Percentiles rank a stretch among this genome's conserved stretches.
Conservation (phyloP, 64 coral and sea anemone genomes). For the Actinia tenebrosa region DNA sequence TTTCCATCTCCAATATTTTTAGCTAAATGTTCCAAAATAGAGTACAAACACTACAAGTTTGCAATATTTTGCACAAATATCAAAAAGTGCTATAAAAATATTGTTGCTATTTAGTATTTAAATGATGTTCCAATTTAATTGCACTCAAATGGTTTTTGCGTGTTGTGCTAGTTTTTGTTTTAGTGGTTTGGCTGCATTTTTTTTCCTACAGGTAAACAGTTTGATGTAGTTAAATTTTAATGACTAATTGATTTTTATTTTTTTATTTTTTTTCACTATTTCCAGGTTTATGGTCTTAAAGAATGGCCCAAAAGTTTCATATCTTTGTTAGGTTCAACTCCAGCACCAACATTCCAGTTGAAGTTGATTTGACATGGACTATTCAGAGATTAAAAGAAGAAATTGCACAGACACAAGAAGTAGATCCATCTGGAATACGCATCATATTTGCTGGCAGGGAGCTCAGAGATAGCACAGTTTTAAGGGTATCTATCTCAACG, state of each 20-base stretch:
- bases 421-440: conserved; percentile 65
- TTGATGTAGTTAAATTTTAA: background rate
- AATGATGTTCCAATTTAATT: too few relatives aligned
- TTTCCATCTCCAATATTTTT: too few relatives aligned
- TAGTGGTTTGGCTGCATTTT: too few relatives aligned
- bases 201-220: too few relatives aligned
- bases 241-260: background rate
- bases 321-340: conserved; percentile 89
- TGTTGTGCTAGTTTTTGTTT: too few relatives aligned
- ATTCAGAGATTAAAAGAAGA: conserved; percentile 61
- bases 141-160: too few relatives aligned
- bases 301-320: conserved; percentile 26
- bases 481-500: conserved; percentile 29
- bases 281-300: background rate
- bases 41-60: too few relatives aligned
- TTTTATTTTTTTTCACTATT: background rate
- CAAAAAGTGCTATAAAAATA: too few relatives aligned
- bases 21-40: too few relatives aligned
- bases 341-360: conserved; percentile 71
- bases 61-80: too few relatives aligned
- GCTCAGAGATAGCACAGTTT: conserved; percentile 53
- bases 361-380: conserved; percentile 54
- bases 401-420: conserved; percentile 38
- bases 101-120: too few relatives aligned
- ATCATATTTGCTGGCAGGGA: conserved; percentile 88